phyloP scores from a whole-genome alignment of 2,113 vertebrate species.

The Albula goreensis region DNA sequence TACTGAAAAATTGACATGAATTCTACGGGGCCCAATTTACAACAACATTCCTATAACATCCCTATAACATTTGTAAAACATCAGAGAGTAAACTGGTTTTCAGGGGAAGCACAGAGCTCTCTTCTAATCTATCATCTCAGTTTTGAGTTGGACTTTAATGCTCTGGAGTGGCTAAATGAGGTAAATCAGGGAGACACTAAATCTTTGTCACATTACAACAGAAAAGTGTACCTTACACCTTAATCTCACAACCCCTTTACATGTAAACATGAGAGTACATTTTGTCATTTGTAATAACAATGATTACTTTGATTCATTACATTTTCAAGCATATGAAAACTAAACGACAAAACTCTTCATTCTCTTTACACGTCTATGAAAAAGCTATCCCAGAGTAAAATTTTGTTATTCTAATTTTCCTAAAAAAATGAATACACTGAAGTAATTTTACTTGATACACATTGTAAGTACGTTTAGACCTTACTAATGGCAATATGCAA shows the following conservation, averaged over 20 bases:
- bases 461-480: too few species aligned
- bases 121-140: neutral
- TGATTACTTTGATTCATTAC: neutral
- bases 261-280: neutral
- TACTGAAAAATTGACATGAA: neutral
- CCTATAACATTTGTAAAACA: neutral
- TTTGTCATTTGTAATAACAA: neutral
- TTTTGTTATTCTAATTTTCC: neutral
- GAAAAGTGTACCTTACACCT: neutral
- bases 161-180: neutral
- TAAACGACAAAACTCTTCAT: neutral
- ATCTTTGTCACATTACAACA: too few species aligned
- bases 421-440: too few species aligned
- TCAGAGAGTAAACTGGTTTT: neutral
- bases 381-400: neutral
- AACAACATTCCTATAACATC: neutral
- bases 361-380: too few species aligned
- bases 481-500: too few species aligned
- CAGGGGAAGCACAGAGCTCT: neutral
- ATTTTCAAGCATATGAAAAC: neutral
- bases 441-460: too few species aligned
- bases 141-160: too few species aligned
- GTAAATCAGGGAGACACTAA: neutral
- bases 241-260: neutral
- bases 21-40: neutral